Evolutionary conservation across 2,797 vertebrate species (phyloP), one percentile per base, ranked within the genome.

Genomic region (Eupleurogrammus muticus): DNA sequence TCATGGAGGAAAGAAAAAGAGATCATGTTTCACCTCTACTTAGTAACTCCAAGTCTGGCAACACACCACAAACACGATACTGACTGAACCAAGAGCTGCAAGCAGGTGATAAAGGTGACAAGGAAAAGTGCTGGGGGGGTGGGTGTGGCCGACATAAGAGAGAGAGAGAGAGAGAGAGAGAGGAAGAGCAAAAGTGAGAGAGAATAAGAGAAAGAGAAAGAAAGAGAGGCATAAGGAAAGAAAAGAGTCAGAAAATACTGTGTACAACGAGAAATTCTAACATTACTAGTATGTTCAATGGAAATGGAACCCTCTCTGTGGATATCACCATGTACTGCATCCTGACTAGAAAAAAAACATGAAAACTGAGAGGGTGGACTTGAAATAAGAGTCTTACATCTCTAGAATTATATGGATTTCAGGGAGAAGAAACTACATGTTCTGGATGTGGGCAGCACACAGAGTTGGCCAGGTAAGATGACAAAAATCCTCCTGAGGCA

Each of bases 111-210:
- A 70, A 70, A 49, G 10, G 5, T 19, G 36, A 82, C 50, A 21
- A 20, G 34, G 55, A 64, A 67, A 72, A 13, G 51, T 49, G 64
- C 7, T 5, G 16, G 23, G 70, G 28, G 32, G 20, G 77, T 70
- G 80, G 87, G 88, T 47, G 86, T 76, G 85, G 83, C 72, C 44
- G 66, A 70, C 54, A 72, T 48, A 53, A 42, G 10, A 59, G 65
- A 52, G 50, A 42, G 32, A 38, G 23, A 40, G 6, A 56, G 17
- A 47, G 10, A 47, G 11, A 28, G 9, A 24, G 20, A 34, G 17
- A 48, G 46, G 11, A 38, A 47, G 14, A 35, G n/a, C 36, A 19
- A 57, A 4, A 61, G 38, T 20, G 32, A 66, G 59, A 19, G 36
- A 47, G n/a, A n/a, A n/a, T n/a, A n/a, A n/a, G 52, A 48, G 44